Evolutionary conservation across 2,797 vertebrate genomes (phyloP), one percentile per base, ranked within the genome.

Genomic region (Danio kyathit): DNA sequence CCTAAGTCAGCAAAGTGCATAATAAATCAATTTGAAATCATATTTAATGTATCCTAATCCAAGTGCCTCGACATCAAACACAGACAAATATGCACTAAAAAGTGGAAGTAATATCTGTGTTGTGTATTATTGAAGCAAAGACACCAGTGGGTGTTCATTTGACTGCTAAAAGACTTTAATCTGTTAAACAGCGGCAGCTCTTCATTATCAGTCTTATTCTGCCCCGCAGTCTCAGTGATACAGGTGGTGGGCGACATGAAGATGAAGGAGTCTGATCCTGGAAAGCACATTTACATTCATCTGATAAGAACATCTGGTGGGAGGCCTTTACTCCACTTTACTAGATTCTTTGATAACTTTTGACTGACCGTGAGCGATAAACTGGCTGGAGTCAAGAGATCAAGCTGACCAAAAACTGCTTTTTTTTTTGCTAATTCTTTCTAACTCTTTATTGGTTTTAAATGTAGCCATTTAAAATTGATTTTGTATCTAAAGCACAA

Each of bases 301-400:
- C 63, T 61, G 63, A 69, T 69, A 38, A 59, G 43, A 70, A 40
- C 48, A 69, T 69, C 21, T 51, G 17, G 54, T 4, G 65, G 17
- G 44, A 65, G 43, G 38, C 16, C 40, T 64, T 29, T 56, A 43
- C 11, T 10, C 76, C 7, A 7, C 43, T 19, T 12, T 60, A 41
- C 2, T 0, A 40, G 51, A 67, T 76, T 80, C 72, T 16, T 65
- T 17, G 57, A 74, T 78, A 77, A 41, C 67, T 43, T 40, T 16
- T 2, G 16, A 63, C 66, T 80, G 72, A 64, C 65, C 49, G 17
- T 44, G 54, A 85, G 48, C 7, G 13, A 73, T 51, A 76, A 72
- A 75, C 59, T 29, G 41, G 61, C 13, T 46, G 41, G 51, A 56
- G 51, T 56, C 49, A 66, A 29, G 9, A 66, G 49, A 0, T 41